phyloP scores from a whole-genome alignment of 2,113 vertebrate genomes.

The Chloroceryle aenea region DNA sequence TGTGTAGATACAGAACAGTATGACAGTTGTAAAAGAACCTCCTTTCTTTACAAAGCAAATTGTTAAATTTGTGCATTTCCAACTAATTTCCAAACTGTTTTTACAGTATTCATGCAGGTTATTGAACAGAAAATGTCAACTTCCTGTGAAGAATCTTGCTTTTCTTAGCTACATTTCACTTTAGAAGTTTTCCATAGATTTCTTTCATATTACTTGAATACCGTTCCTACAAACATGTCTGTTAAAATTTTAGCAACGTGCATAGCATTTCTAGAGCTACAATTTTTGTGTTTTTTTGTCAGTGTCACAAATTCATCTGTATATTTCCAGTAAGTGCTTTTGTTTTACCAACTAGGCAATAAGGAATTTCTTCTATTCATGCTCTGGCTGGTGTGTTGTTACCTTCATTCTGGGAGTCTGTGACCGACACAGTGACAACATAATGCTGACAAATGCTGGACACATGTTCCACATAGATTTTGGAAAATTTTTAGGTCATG shows the following conservation, averaged over 20 bases:
- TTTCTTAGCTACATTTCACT: not conserved
- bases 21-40: not conserved
- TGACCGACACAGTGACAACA: conserved; percentile 81
- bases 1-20: not conserved
- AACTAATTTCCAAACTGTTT: not conserved
- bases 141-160: not conserved
- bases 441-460: conserved; percentile 76
- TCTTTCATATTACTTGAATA: not conserved
- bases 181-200: not conserved
- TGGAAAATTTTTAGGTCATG: conserved; percentile 79
- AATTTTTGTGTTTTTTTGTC: not conserved
- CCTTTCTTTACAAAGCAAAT: not conserved
- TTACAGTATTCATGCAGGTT: not conserved
- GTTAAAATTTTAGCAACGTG: not conserved
- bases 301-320: not conserved
- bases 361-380: conserved; percentile 79
- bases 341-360: conserved; percentile 58
- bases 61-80: not conserved
- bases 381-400: conserved; percentile 80
- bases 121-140: not conserved
- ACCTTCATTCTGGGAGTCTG: conserved; percentile 81
- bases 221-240: not conserved
- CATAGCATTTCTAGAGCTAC: not conserved
- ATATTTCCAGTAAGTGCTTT: not conserved
- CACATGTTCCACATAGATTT: conserved; percentile 83